phyloP scores from a whole-genome alignment of 1,140 invertebrate genomes.

The Lysiphlebus fabarum region DNA sequence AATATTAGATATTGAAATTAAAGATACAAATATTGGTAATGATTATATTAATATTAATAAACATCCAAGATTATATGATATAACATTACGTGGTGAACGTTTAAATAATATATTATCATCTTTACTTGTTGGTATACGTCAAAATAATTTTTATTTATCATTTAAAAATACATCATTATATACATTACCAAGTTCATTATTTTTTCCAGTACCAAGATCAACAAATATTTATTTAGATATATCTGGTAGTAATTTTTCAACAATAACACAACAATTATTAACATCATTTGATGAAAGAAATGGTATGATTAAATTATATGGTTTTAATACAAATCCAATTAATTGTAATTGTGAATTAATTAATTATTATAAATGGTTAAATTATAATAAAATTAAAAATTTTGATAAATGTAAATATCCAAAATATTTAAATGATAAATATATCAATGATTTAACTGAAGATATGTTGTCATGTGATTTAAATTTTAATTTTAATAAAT shows the following conservation, averaged over 20 bases:
- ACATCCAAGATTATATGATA: constrained; percentile 72
- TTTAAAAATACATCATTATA: constrained; percentile 77
- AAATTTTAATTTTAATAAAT: constrained; percentile 11
- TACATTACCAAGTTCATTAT: constrained; percentile 71
- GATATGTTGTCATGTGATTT: constrained; percentile 74
- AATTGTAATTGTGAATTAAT: constrained; percentile 80
- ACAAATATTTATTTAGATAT: constrained; percentile 76
- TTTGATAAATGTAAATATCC: constrained; percentile 66
- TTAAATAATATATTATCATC: constrained; percentile 77
- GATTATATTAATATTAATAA: constrained; percentile 76
- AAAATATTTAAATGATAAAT: constrained; percentile 63
- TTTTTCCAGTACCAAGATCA: constrained; percentile 86
- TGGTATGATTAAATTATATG: constrained; percentile 68
- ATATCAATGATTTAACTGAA: constrained; percentile 71
- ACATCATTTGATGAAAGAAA: constrained; percentile 75
- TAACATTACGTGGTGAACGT: constrained; percentile 72
- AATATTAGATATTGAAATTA: constrained; percentile 79
- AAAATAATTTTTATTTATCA: constrained; percentile 65
- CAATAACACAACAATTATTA: constrained; percentile 72
- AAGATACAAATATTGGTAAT: constrained; percentile 75
- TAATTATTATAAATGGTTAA: constrained; percentile 74
- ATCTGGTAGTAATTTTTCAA: constrained; percentile 71
- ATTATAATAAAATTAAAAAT: constrained; percentile 48
- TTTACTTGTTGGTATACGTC: constrained; percentile 76
- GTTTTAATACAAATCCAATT: constrained; percentile 74